Evolutionary conservation across 2,888 invertebrate species (phyloP), one percentile per base, ranked within the genome.

Genomic region (Drosophila engyochracea): DNA sequence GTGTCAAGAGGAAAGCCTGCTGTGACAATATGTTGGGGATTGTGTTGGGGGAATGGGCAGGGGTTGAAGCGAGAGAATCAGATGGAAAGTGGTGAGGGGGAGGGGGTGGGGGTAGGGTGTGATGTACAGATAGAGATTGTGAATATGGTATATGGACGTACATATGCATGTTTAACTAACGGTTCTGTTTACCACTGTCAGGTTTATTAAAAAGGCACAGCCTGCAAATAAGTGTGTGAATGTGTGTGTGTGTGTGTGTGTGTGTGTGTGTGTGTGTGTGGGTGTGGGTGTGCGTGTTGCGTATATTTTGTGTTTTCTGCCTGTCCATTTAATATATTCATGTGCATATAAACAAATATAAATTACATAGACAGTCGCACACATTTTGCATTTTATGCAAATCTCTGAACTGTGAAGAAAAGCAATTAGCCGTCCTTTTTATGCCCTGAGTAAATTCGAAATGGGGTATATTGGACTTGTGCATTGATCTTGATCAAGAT

Each of bases 281-380:
- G n/a, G n/a, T n/a, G n/a, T 4, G 35, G 28, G 39, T 28, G 55
- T 39, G 35, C 63, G n/a, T 54, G 54, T 30, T 58, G 53, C 31
- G 62, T 72, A 52, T 70, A 66, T 73, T 71, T 69, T 73, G 78
- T 74, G 66, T 70, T 53, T 44, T 61, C 73, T 58, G 54, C 51
- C 72, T 63, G 84, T 86, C 79, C 79, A 73, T 49, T 81, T 83
- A 70, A 74, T 83, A 70, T 79, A 80, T 83, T 79, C 87, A 89
- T 89, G 81, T 89, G 85, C 82, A 76, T 85, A 84, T 81, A 89
- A 84, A 84, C 85, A 89, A 84, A 87, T 89, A 89, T 89, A 85
- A 89, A 86, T 84, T 81, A 84, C 61, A 81, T 73, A 82, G 69
- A 65, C 71, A 71, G 70, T 49, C 44, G 58, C 71, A 68, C 82